Conservation (phyloP, 2,797 vertebrate species). For the Sebastes taczanowskii region DNA sequence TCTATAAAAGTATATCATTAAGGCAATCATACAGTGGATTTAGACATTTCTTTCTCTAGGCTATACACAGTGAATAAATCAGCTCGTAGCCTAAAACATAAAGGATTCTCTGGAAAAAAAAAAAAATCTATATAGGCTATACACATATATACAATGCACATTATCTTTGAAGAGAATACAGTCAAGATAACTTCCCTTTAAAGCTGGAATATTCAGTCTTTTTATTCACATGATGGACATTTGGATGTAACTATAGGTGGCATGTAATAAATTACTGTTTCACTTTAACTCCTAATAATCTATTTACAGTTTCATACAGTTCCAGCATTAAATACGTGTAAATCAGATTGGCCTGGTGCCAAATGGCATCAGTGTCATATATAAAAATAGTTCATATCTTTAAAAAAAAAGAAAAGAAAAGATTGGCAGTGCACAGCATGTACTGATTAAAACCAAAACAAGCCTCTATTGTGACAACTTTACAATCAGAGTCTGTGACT, state of each 20-base stretch:
- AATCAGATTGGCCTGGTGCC: slow-evolving; percentile 84
- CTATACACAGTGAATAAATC: slow-evolving; percentile 91
- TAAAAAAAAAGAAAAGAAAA: slow-evolving; percentile 18
- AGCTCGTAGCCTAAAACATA: slow-evolving; percentile 89
- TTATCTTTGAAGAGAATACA: slow-evolving; percentile 79
- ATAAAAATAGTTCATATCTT: slow-evolving; percentile 86
- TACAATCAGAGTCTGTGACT: slow-evolving; percentile 41
- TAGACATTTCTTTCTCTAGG: slow-evolving; percentile 86
- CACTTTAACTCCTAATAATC: slow-evolving; percentile 85
- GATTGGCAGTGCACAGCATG: slow-evolving; percentile 91
- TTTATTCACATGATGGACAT: slow-evolving; percentile 69
- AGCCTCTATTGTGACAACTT: slow-evolving; percentile 39
- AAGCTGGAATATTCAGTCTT: slow-evolving; percentile 81
- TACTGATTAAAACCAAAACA: slow-evolving; percentile 76
- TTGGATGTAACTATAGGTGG: slow-evolving; percentile 79
- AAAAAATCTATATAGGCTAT: slow-evolving; percentile 85
- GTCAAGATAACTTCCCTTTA: slow-evolving; percentile 85
- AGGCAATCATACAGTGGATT: slow-evolving; percentile 93
- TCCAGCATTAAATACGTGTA: slow-evolving; percentile 95
- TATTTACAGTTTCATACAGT: slow-evolving; percentile 83
- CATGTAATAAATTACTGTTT: slow-evolving; percentile 94
- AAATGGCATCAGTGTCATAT: slow-evolving; percentile 83
- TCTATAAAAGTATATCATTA: slow-evolving; percentile 94
- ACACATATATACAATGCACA: slow-evolving; percentile 90
- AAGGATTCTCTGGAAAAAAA: slow-evolving; percentile 82